Evolutionary conservation across 2,888 invertebrate species (phyloP).

Genomic region (Phyto melanocephala): DNA sequence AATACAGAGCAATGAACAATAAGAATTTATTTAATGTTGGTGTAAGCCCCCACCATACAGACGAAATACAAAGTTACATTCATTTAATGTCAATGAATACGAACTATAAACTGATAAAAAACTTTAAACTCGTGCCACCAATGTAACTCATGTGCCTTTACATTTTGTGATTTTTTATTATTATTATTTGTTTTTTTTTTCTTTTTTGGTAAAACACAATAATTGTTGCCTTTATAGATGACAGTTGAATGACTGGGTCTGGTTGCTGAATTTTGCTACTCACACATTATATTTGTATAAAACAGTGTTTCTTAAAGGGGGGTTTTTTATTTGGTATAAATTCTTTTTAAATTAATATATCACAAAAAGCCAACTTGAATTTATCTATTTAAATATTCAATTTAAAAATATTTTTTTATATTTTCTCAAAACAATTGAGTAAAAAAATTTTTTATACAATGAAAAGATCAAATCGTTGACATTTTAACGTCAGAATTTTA

Average conservation of each 20-base stretch:
- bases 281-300: no score
- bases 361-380: no score
- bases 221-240: conserved; percentile 22
- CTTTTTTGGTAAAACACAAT: not conserved
- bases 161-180: not conserved
- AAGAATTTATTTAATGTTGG: conserved; percentile 50
- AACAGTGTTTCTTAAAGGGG: no score
- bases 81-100: conserved; percentile 50
- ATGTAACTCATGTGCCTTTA: conserved; percentile 12
- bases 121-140: conserved; percentile 37
- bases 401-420: no score
- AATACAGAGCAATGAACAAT: conserved; percentile 34
- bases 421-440: no score
- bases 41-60: conserved; percentile 1
- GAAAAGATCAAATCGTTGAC: no score
- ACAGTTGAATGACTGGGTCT: not conserved
- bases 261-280: not conserved
- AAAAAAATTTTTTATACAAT: no score
- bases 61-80: conserved; percentile 29
- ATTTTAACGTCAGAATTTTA: no score
- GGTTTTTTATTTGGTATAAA: no score
- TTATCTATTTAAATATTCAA: no score
- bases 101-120: conserved; percentile 42
- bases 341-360: no score
- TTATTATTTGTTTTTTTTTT: not conserved